phyloP scores from a whole-genome alignment of 1,140 invertebrate species.

The Chlorops oryzae region DNA sequence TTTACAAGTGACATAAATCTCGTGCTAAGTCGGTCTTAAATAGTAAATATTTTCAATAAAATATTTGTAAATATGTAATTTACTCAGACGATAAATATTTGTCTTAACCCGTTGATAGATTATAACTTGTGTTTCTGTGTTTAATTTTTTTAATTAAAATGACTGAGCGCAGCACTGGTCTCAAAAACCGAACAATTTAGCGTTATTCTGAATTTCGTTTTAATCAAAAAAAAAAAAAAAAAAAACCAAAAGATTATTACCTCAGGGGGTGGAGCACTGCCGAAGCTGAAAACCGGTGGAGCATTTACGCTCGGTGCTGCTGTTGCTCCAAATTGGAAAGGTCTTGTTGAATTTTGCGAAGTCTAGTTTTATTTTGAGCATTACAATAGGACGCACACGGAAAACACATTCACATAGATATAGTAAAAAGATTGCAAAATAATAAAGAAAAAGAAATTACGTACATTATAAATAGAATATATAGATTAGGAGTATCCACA shows the following conservation, averaged over 20 bases:
- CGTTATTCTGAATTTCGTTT: neutral
- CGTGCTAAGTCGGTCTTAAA: no score
- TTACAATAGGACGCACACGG: neutral
- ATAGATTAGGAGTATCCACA: neutral
- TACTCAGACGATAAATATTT: no score
- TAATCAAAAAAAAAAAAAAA: neutral
- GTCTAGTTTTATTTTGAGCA: neutral
- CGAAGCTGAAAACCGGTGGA: conserved; percentile 18
- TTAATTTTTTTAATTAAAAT: neutral
- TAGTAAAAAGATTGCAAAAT: neutral
- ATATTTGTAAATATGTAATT: no score
- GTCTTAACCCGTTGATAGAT: neutral
- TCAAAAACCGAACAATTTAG: neutral
- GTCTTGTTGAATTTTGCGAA: conserved; percentile 10
- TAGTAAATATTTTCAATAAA: no score
- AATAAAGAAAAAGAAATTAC: neutral
- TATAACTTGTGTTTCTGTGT: neutral
- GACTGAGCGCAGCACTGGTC: neutral
- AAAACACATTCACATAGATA: neutral
- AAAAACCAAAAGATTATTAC: conserved; percentile 9
- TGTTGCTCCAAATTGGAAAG: conserved; percentile 19
- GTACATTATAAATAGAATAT: conserved; percentile 6
- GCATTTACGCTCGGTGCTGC: no score
- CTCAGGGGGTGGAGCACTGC: conserved; percentile 13
- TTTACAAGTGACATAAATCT: no score